Conservation (phyloP, 2,797 vertebrate species). For the Oophaga sylvatica region DNA sequence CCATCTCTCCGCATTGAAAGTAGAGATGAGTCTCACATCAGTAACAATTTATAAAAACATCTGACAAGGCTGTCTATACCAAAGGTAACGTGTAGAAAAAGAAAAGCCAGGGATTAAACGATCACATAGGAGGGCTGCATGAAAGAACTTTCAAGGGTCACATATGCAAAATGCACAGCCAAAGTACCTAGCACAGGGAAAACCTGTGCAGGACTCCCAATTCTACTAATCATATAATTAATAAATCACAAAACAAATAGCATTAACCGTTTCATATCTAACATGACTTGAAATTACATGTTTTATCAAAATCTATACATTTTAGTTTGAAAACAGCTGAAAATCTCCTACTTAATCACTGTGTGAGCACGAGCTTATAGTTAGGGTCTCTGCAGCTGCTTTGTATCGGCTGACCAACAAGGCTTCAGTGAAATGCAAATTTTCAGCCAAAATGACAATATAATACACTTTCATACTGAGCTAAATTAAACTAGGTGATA, state of each 20-base stretch:
- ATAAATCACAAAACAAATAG: neutral
- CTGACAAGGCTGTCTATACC: neutral
- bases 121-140: neutral
- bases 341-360: neutral
- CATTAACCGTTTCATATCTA: neutral
- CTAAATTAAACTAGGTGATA: neutral
- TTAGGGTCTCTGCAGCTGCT: neutral
- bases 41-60: neutral
- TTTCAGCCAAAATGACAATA: neutral
- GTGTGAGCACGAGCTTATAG: neutral
- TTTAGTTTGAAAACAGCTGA: neutral
- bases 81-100: neutral
- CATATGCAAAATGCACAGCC: neutral
- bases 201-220: neutral
- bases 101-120: neutral
- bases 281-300: neutral
- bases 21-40: neutral
- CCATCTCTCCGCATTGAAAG: neutral
- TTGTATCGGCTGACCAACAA: neutral
- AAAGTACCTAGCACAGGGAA: neutral
- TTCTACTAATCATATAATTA: neutral
- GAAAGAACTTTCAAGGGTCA: neutral
- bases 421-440: slow-evolving; percentile 3
- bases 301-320: neutral
- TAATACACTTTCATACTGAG: neutral